These are phyloP conservation scores for Microplitis manilae DNA, from an alignment of 2,888 invertebrate genomes.

Conservation along the genomic window DNA sequence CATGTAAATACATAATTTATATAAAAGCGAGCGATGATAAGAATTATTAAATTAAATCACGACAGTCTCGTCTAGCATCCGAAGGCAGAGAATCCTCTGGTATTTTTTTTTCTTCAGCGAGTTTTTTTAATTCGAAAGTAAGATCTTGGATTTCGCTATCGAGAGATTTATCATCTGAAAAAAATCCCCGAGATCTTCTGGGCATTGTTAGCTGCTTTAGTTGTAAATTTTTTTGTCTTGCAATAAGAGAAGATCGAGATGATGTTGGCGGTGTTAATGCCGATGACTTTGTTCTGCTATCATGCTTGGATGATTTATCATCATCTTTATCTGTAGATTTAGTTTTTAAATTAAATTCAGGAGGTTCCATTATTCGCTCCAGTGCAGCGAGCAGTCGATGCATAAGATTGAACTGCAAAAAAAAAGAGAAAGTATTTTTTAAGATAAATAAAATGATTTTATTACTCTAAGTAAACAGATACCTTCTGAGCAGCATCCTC, in stretches of 20 bases:
- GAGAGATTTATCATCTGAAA: conserved; percentile 3
- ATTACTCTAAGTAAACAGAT: conserved; percentile 36
- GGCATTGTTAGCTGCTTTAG: background rate
- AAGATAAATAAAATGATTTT: background rate
- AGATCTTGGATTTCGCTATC: conserved; percentile 15
- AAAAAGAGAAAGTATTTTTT: conserved; percentile 22
- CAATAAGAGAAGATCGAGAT: background rate
- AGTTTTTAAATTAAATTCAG: conserved; percentile 31
- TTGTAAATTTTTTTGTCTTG: background rate
- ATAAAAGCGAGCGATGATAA: background rate
- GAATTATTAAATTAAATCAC: conserved; percentile 27
- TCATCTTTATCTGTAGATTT: conserved; percentile 8
- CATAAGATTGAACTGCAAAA: conserved; percentile 61
- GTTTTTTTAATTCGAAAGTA: background rate
- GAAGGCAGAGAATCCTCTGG: background rate
- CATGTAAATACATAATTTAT: background rate
- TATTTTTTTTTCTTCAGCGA: background rate
- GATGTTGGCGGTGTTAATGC: conserved; percentile 7
- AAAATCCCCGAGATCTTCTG: conserved; percentile 11
- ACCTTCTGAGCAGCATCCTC: conserved; percentile 76
- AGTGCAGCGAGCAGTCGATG: conserved; percentile 58
- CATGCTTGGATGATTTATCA: background rate
- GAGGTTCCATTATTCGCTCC: conserved; percentile 64
- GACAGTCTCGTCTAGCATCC: conserved; percentile 30
- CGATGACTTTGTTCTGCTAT: background rate